phyloP scores from a whole-genome alignment of 2,888 invertebrate genomes.

The Orgyia antiqua region DNA sequence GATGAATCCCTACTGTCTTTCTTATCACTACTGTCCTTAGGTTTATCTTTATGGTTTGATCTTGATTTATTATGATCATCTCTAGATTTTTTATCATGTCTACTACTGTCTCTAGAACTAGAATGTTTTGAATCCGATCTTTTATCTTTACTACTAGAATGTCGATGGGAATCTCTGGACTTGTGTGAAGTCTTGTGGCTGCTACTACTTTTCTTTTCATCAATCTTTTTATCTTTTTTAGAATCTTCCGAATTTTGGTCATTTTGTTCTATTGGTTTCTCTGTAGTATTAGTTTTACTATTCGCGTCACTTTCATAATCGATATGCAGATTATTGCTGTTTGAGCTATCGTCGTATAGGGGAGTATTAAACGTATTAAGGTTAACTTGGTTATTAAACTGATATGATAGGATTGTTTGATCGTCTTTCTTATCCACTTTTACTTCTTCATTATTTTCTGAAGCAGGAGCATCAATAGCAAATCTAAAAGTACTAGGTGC shows the following conservation, averaged over 20 bases:
- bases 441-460: constrained; percentile 42
- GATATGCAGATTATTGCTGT: constrained; percentile 62
- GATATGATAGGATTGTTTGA: constrained; percentile 45
- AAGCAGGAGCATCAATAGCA: constrained; percentile 55
- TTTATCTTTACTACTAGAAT: constrained; percentile 62
- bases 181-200: constrained; percentile 59
- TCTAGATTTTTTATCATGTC: constrained; percentile 58
- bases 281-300: constrained; percentile 60
- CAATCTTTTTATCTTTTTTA: constrained; percentile 51
- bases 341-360: constrained; percentile 66
- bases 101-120: constrained; percentile 53
- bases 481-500: constrained; percentile 62
- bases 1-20: constrained; percentile 62
- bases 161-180: constrained; percentile 59
- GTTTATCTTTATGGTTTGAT: constrained; percentile 45
- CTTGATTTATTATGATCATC: constrained; percentile 57
- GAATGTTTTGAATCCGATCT: constrained; percentile 59
- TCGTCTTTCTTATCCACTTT: constrained; percentile 54
- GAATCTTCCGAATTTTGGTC: constrained; percentile 51
- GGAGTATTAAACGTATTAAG: constrained; percentile 60
- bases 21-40: constrained; percentile 51
- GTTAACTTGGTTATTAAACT: constrained; percentile 60
- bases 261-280: constrained; percentile 44
- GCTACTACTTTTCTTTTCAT: constrained; percentile 51
- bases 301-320: constrained; percentile 72